phyloP scores from a whole-genome alignment of 2,888 invertebrate species.

The Drosophila tanythrix region DNA sequence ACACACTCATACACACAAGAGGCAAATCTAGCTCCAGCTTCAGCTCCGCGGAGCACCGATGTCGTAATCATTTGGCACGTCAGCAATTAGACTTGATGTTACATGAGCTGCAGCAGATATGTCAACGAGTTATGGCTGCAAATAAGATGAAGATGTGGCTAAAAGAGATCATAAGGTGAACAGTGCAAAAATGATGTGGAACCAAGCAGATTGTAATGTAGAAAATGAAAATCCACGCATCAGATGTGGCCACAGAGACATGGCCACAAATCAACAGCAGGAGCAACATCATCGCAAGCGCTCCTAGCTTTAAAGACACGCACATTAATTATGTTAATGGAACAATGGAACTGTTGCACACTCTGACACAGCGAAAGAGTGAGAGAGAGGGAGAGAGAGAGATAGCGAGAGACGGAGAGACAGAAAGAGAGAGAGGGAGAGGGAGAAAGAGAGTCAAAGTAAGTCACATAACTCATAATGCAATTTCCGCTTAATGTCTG shows the following conservation, averaged over 20 bases:
- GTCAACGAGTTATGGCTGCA: slow-evolving; percentile 1
- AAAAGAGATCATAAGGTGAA: slow-evolving; percentile 27
- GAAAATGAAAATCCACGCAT: slow-evolving; percentile 27
- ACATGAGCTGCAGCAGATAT: slow-evolving; percentile 29
- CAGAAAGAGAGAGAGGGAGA: slow-evolving; percentile 31
- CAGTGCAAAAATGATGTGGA: slow-evolving; percentile 9
- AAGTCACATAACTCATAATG: slow-evolving; percentile 75
- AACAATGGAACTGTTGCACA: slow-evolving; percentile 72
- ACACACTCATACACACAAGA: too few species aligned
- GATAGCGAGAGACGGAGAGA: slow-evolving; percentile 3
- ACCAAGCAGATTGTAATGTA: slow-evolving; percentile 19
- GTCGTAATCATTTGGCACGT: slow-evolving; percentile 29
- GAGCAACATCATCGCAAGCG: slow-evolving; percentile 25
- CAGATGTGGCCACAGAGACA: slow-evolving; percentile 16
- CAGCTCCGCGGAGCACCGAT: background rate
- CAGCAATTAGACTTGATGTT: slow-evolving; percentile 39
- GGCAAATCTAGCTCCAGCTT: background rate
- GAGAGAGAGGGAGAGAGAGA: background rate
- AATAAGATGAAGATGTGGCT: slow-evolving; percentile 10
- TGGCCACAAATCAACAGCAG: slow-evolving; percentile 4
- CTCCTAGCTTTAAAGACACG: slow-evolving; percentile 28
- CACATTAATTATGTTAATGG: slow-evolving; percentile 79
- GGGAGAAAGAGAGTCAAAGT: background rate
- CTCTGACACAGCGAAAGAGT: slow-evolving; percentile 16
- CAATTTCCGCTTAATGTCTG: slow-evolving; percentile 60